Conservation (phyloP, 64 coral and sea anemone genomes). For the Trachythela sp. region DNA sequence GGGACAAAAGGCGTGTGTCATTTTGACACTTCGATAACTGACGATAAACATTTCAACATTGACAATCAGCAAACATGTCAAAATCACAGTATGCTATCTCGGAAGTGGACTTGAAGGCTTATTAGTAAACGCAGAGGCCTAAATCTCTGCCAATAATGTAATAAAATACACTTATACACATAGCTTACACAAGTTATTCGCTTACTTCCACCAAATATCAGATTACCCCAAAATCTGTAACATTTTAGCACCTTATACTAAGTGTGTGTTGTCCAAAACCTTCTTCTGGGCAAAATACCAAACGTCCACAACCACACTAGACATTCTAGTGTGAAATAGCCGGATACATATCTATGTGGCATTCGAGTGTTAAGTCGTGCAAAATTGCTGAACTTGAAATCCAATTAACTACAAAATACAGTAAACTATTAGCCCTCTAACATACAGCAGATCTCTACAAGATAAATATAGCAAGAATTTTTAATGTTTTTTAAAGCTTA, state of each 20-base stretch:
- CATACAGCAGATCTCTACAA: not conserved
- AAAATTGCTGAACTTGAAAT: not conserved
- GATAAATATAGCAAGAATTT: not conserved
- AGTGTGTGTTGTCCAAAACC: not conserved
- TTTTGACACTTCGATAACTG: constrained; percentile 11
- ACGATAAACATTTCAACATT: constrained; percentile 25
- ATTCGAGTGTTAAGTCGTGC: not conserved
- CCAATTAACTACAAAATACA: not conserved
- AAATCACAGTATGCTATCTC: not conserved
- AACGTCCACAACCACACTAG: not conserved
- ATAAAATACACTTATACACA: not conserved
- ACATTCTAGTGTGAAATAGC: not conserved
- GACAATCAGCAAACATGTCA: not conserved
- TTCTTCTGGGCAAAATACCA: not conserved
- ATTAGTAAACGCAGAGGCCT: not conserved
- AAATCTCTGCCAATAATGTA: not conserved
- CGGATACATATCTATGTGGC: not conserved
- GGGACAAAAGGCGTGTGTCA: constrained; percentile 23
- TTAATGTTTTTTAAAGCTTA: not conserved
- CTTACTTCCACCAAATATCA: not conserved
- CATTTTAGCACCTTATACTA: no score
- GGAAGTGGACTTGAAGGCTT: not conserved
- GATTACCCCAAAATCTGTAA: no score
- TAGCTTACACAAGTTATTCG: not conserved
- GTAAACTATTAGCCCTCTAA: not conserved